Percentiles rank a stretch among this genome's conserved stretches.
phyloP scores from a whole-genome alignment of 2,113 vertebrate species.

The Taurulus bubalis region DNA sequence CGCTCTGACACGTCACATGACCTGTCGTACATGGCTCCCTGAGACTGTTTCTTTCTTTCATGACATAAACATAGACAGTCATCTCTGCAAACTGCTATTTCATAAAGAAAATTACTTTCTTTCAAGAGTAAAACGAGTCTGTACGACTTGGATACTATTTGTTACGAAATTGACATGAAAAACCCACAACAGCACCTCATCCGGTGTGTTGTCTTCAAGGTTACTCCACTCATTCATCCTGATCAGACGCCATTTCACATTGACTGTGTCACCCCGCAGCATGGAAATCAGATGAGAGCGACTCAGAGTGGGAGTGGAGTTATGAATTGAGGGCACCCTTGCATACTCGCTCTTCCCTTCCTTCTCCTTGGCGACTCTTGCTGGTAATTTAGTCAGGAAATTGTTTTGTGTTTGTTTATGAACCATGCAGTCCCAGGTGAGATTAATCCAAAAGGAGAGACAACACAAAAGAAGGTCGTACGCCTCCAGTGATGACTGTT shows the following conservation, averaged over 20 bases:
- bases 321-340: constrained; percentile 46
- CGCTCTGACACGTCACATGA: not conserved
- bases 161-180: not conserved
- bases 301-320: constrained; percentile 14
- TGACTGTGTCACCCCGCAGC: constrained; percentile 14
- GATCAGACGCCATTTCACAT: constrained; percentile 21
- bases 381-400: constrained; percentile 69
- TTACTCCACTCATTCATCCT: constrained; percentile 7
- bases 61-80: not conserved
- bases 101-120: not conserved
- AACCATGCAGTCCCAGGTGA: constrained; percentile 67
- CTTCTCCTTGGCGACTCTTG: constrained; percentile 32
- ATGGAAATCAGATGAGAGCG: constrained; percentile 27
- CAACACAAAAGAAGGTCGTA: constrained; percentile 51
- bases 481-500: constrained; percentile 17
- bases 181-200: not conserved
- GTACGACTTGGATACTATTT: not conserved
- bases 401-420: constrained; percentile 76
- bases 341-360: not conserved
- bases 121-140: not conserved
- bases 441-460: constrained; percentile 62
- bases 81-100: not conserved
- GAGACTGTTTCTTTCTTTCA: not conserved
- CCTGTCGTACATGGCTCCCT: not conserved
- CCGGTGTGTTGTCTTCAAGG: constrained; percentile 33